Evolutionary conservation across 1,140 invertebrate species (phyloP).

Genomic region (Eupristina koningsbergeri): DNA sequence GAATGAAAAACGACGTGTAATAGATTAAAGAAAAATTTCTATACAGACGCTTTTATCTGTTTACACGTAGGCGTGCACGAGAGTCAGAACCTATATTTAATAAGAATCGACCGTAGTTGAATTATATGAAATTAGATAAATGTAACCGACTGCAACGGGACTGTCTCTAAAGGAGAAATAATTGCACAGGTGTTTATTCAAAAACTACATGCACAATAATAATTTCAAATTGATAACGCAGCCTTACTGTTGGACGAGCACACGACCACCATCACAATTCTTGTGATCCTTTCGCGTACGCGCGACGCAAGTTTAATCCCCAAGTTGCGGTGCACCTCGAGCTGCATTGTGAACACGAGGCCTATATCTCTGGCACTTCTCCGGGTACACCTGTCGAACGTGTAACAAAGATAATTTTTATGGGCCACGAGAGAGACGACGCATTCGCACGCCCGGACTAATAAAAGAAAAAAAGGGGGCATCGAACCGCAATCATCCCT

Average conservation of each 20-base stretch:
- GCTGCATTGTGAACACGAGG: background rate
- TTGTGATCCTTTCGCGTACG: constrained; percentile 10
- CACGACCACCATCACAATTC: background rate
- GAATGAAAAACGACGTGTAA: background rate
- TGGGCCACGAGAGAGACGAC: constrained; percentile 24
- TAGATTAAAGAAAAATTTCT: background rate
- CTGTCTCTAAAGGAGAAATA: too few species aligned
- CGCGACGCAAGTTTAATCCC: too few species aligned
- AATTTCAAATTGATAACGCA: too few species aligned
- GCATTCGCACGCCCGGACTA: background rate
- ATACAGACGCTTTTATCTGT: background rate
- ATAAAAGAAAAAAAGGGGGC: constrained; percentile 17
- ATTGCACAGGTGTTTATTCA: too few species aligned
- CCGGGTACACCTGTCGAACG: constrained; percentile 31
- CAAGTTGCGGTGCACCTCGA: too few species aligned
- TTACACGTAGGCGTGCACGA: background rate
- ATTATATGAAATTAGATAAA: too few species aligned
- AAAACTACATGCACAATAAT: too few species aligned
- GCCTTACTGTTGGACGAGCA: too few species aligned
- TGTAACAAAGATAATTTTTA: constrained; percentile 36
- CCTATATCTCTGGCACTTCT: background rate
- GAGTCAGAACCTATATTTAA: too few species aligned
- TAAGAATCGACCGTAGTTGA: background rate
- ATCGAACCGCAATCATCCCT: constrained; percentile 22
- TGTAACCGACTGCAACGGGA: background rate